Evolutionary conservation across 1,140 invertebrate species (phyloP), one percentile per base, ranked within the genome.

Genomic region (Varroa destructor): DNA sequence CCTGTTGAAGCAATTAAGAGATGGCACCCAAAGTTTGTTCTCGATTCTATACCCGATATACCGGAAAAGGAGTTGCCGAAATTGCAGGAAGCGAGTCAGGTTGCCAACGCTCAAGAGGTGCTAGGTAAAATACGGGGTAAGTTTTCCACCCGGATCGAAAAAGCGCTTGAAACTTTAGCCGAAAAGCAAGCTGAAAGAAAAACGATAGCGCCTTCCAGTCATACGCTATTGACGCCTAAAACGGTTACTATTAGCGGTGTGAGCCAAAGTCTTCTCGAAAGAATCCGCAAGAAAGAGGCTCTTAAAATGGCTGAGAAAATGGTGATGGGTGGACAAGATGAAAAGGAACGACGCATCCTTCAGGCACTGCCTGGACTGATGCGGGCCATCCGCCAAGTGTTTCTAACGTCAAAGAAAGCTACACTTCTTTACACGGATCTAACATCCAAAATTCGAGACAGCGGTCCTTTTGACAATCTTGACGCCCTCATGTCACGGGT

Each of bases 11-110:
- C 55, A 25, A 71, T 74, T 6, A 74, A 74, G 37, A 74, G 73
- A 72, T 74, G 73, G 73, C 73, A 74, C 67, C 73, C 64, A 56
- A 74, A 74, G 37, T 74, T 74, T 58, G 71, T 70, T 12, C 12
- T 74, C 14, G 71, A 74, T 51, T 64, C 71, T 51, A 67, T 72
- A 14, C 40, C 55, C n/a, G 73, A 74, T 12, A 70, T 74, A 54
- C 25, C 14, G 1, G 73, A 72, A 25, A 54, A 55, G 3, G 73
- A 72, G 3, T 37, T 74, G 56, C 73, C 73, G 10, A 74, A 70
- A 43, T 55, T 72, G 10, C 73, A 40, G 61, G 37, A 67, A 12
- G 40, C 40, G 2, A 14, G 40, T 14, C 12, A 67, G 12, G 3
- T 40, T 5, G 40, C 61, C 2, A 67, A 67, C 40, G 61, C 61